These are phyloP conservation scores for Triplophysa tibetana DNA, from an alignment of 2,113 vertebrate species.

Conservation along the genomic window DNA sequence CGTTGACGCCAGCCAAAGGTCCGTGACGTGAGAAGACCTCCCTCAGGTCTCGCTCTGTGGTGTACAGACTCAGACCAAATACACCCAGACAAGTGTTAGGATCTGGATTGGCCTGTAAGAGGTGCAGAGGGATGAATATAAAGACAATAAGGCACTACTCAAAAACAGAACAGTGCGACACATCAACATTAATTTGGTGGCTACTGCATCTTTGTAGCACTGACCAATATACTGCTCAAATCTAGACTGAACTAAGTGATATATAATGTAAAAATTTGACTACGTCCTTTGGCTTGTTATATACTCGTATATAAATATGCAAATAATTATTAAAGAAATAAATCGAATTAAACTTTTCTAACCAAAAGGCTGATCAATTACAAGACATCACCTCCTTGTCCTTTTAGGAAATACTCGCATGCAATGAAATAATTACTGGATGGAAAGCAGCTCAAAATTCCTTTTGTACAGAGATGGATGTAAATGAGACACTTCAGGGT, in stretches of 20 bases:
- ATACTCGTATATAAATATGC: too few relatives aligned
- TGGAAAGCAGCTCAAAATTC: conserved; percentile 17
- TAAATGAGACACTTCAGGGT: neutral
- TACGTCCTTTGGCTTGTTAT: too few relatives aligned
- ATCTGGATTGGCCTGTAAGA: conserved; percentile 87
- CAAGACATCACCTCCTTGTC: too few relatives aligned
- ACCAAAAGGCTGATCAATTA: neutral
- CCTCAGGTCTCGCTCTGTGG: conserved; percentile 89
- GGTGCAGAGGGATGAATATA: neutral
- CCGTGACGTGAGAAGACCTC: conserved; percentile 94
- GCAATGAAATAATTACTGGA: conserved; percentile 19
- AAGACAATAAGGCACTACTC: neutral
- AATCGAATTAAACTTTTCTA: neutral
- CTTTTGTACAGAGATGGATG: neutral
- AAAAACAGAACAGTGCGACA: neutral
- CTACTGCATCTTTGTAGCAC: neutral
- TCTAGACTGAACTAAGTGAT: too few relatives aligned
- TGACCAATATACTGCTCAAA: neutral
- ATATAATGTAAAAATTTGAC: too few relatives aligned
- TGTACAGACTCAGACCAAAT: conserved; percentile 93
- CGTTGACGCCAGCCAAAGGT: conserved; percentile 88
- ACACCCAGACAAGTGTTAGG: conserved; percentile 92
- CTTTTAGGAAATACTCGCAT: conserved; percentile 13
- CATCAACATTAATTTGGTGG: neutral
- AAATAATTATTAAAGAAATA: too few relatives aligned